Conservation (phyloP, 2,888 invertebrate genomes). For the Ophion obscuratus region DNA sequence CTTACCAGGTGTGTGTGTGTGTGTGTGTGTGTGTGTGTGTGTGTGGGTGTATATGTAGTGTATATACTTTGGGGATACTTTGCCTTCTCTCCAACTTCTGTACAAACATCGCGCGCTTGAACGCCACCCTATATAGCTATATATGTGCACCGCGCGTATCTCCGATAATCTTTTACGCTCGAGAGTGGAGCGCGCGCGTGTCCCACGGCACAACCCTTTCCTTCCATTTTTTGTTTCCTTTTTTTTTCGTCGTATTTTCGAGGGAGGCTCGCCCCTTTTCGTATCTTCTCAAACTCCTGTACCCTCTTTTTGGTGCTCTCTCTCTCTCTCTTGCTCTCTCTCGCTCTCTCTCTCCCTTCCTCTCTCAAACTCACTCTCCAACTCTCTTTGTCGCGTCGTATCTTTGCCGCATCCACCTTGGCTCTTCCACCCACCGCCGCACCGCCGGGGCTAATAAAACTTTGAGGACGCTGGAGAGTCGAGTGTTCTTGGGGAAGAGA, state of each 20-base stretch:
- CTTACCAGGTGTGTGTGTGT: not conserved
- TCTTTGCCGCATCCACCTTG: constrained; percentile 60
- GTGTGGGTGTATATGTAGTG: constrained; percentile 3
- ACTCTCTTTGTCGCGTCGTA: constrained; percentile 35
- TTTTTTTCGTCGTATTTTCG: constrained; percentile 46
- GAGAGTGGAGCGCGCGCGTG: constrained; percentile 67
- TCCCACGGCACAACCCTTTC: constrained; percentile 59
- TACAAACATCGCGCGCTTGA: constrained; percentile 23
- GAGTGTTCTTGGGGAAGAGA: constrained; percentile 71
- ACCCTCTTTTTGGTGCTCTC: constrained; percentile 51
- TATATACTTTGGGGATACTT: constrained; percentile 41
- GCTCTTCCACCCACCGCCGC: constrained; percentile 67
- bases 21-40: constrained; percentile 4
- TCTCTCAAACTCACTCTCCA: constrained; percentile 7
- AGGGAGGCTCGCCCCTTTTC: constrained; percentile 47
- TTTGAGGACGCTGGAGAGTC: constrained; percentile 69
- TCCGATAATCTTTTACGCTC: constrained; percentile 82
- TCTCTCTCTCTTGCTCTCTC: constrained; percentile 43
- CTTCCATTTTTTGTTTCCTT: constrained; percentile 20
- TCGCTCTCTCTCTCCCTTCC: not conserved
- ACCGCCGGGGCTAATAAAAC: constrained; percentile 71
- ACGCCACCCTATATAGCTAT: constrained; percentile 25
- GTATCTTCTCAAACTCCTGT: constrained; percentile 44
- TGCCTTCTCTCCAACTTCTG: constrained; percentile 28
- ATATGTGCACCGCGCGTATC: constrained; percentile 40